These are phyloP conservation scores for Nasonia vitripennis DNA, from an alignment of 1,140 invertebrate species.

Conservation along the genomic window DNA sequence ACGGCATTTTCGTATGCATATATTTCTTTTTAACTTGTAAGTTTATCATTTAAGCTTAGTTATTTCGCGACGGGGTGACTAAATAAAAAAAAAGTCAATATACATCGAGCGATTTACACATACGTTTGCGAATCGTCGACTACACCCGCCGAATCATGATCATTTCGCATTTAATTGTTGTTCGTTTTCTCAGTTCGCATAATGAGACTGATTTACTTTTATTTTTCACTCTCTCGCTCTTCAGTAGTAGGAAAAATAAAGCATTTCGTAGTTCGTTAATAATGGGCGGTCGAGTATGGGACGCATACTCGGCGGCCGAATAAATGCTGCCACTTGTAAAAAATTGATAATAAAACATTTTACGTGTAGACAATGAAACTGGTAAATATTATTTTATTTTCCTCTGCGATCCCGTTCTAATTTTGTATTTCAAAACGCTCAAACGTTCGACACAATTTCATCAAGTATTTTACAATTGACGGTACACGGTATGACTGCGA, in stretches of 20 bases:
- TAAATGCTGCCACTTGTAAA: conserved; percentile 56
- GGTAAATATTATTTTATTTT: conserved; percentile 39
- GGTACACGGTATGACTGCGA: too few relatives aligned
- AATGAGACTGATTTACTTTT: conserved; percentile 63
- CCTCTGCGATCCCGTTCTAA: not conserved
- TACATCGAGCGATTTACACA: conserved; percentile 37
- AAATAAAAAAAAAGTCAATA: not conserved
- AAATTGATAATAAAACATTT: conserved; percentile 58
- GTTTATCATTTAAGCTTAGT: conserved; percentile 40
- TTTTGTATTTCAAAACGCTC: not conserved
- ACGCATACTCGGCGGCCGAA: conserved; percentile 36
- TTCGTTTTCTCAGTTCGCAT: conserved; percentile 61
- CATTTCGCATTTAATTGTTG: conserved; percentile 58
- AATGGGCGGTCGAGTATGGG: not conserved
- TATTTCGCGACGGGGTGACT: conserved; percentile 29
- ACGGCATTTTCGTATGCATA: conserved; percentile 50
- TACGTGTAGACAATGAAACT: conserved; percentile 55
- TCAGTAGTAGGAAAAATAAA: conserved; percentile 43
- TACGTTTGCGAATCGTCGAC: conserved; percentile 12
- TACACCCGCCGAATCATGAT: conserved; percentile 27
- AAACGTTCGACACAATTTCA: too few relatives aligned
- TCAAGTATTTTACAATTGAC: too few relatives aligned
- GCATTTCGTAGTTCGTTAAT: conserved; percentile 47
- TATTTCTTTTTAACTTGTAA: conserved; percentile 46
- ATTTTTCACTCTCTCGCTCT: conserved; percentile 50